These are phyloP conservation scores for Ecdyonurus torrentis DNA, from an alignment of 2,888 invertebrate species.

Conservation along the genomic window DNA sequence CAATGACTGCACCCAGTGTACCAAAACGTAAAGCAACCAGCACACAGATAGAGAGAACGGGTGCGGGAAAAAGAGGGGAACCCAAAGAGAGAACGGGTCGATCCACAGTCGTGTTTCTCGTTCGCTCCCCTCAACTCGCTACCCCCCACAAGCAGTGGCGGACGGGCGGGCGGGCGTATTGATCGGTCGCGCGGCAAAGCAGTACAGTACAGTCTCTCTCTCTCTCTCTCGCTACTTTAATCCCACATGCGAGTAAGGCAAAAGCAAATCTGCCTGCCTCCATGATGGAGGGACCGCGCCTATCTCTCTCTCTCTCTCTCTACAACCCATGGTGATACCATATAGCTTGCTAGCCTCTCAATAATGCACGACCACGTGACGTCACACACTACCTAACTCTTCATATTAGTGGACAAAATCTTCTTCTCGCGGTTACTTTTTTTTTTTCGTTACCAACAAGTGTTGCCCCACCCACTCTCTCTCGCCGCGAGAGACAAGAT, in stretches of 20 bases:
- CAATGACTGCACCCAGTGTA: not conserved
- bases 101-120: conserved; percentile 6
- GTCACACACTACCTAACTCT: no score
- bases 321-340: no score
- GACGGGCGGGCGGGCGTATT: conserved; percentile 18
- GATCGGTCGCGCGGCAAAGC: conserved; percentile 19
- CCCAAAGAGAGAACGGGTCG: conserved; percentile 11
- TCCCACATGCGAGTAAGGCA: not conserved
- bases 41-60: conserved; percentile 9
- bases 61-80: conserved; percentile 8
- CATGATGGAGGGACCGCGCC: no score
- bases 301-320: no score
- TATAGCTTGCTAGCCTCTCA: no score
- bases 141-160: not conserved
- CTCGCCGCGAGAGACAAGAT: no score
- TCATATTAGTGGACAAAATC: no score
- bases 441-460: no score
- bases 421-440: no score
- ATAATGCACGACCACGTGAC: no score
- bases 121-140: not conserved
- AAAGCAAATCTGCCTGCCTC: not conserved
- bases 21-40: no score
- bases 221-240: not conserved
- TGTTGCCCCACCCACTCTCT: no score
- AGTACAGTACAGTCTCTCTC: not conserved